Evolutionary conservation across 2,888 invertebrate species (phyloP).

Genomic region (Pycnomerus fuliginosus): DNA sequence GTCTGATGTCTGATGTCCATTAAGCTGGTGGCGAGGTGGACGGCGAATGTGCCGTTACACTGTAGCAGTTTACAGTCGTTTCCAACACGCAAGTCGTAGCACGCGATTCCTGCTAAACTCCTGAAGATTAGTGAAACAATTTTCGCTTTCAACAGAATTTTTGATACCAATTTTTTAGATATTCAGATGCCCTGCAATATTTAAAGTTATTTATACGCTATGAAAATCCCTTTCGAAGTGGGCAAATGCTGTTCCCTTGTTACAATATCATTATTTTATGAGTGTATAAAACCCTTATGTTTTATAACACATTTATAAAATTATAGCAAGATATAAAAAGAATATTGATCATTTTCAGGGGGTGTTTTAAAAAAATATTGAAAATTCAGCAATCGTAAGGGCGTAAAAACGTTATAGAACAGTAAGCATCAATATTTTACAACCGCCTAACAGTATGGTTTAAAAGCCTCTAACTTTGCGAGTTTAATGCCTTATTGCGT

Average conservation of each 20-base stretch:
- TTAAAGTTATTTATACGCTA: slow-evolving; percentile 2
- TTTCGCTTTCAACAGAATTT: slow-evolving; percentile 9
- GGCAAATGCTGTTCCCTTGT: slow-evolving; percentile 17
- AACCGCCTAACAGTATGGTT: slow-evolving; percentile 2
- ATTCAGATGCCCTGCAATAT: slow-evolving; percentile 1
- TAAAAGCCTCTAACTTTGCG: slow-evolving; percentile 11
- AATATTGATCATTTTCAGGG: background rate
- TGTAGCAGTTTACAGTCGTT: slow-evolving; percentile 40
- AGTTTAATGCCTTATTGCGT: slow-evolving; percentile 15
- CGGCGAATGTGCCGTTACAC: slow-evolving; percentile 26
- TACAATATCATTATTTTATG: slow-evolving; percentile 18
- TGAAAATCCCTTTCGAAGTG: slow-evolving; percentile 4
- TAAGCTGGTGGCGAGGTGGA: slow-evolving; percentile 26
- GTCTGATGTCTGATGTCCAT: slow-evolving; percentile 34
- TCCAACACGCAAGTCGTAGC: slow-evolving; percentile 36
- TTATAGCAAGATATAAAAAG: slow-evolving; percentile 13
- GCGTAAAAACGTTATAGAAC: slow-evolving; percentile 19
- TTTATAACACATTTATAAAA: slow-evolving; percentile 21
- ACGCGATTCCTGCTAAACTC: slow-evolving; percentile 38
- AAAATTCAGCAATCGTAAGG: slow-evolving; percentile 13
- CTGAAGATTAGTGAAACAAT: slow-evolving; percentile 15
- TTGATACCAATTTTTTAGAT: background rate
- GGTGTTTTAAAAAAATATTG: slow-evolving; percentile 1
- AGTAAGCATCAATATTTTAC: slow-evolving; percentile 18
- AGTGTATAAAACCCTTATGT: slow-evolving; percentile 5